Conservation (phyloP, 2,797 vertebrate genomes). For the Crocodylus rhombifer region DNA sequence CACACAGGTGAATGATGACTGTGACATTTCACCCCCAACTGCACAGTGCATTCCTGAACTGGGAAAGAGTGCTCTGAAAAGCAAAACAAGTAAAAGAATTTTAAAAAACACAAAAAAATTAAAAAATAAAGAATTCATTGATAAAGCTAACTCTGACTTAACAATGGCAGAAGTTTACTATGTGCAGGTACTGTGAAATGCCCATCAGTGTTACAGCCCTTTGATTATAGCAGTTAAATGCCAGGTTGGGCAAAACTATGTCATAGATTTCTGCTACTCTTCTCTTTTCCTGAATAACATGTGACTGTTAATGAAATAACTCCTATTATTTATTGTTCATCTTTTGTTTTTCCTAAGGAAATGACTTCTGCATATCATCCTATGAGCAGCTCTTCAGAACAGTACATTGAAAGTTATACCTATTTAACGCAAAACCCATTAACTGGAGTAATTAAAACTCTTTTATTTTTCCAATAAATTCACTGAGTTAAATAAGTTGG, state of each 20-base stretch:
- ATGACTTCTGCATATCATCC: slow-evolving; percentile 87
- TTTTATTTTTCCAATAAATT: slow-evolving; percentile 91
- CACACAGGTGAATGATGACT: slow-evolving; percentile 82
- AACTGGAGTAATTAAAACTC: slow-evolving; percentile 98
- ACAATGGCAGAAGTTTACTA: slow-evolving; percentile 87
- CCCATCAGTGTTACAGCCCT: slow-evolving; percentile 93
- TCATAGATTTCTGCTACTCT: slow-evolving; percentile 89
- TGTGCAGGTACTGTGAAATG: slow-evolving; percentile 94
- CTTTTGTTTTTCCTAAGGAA: slow-evolving; percentile 90
- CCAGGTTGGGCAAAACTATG: slow-evolving; percentile 83
- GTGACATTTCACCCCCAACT: slow-evolving; percentile 76
- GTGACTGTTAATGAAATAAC: slow-evolving; percentile 98
- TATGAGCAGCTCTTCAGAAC: slow-evolving; percentile 92
- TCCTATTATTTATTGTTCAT: slow-evolving; percentile 99
- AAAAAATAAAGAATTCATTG: slow-evolving; percentile 67
- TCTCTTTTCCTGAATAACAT: slow-evolving; percentile 93
- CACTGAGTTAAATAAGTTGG: slow-evolving; percentile 86
- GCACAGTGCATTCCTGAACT: slow-evolving; percentile 72
- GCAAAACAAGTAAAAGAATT: slow-evolving; percentile 47
- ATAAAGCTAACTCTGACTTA: slow-evolving; percentile 87
- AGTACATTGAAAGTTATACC: slow-evolving; percentile 89
- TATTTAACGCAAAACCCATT: slow-evolving; percentile 97
- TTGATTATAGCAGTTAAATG: slow-evolving; percentile 87
- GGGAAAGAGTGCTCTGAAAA: slow-evolving; percentile 73
- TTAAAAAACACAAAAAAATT: slow-evolving; percentile 12